Evolutionary conservation across 2,888 invertebrate genomes (phyloP).

Genomic region (Erpobdella octoculata): DNA sequence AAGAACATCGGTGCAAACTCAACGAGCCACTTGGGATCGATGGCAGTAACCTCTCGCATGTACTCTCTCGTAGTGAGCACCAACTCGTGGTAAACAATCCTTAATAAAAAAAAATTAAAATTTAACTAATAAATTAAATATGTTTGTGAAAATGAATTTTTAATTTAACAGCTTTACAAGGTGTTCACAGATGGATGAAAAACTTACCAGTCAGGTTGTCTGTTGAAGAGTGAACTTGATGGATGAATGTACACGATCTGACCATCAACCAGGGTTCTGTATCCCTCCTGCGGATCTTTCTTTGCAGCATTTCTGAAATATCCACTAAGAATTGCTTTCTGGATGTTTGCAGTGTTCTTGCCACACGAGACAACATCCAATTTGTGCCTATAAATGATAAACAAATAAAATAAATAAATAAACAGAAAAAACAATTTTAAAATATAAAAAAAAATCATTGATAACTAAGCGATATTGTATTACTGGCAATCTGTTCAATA

Average conservation of each 20-base stretch:
- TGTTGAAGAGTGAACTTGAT: constrained; percentile 89
- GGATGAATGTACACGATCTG: constrained; percentile 97
- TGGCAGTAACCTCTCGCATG: constrained; percentile 78
- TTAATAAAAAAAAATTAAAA: no score
- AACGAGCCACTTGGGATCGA: constrained; percentile 72
- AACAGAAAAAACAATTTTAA: no score
- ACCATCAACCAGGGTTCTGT: constrained; percentile 90
- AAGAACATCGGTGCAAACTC: constrained; percentile 99
- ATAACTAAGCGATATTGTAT: no score
- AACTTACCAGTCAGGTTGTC: constrained; percentile 99
- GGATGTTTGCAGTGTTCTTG: constrained; percentile 85
- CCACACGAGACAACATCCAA: constrained; percentile 88
- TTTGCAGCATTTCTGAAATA: constrained; percentile 98
- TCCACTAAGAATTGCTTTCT: constrained; percentile 92
- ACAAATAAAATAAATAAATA: no score
- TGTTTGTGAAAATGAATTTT: no score
- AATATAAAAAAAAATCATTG: no score
- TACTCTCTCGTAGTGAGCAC: constrained; percentile 98
- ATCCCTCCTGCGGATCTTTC: constrained; percentile 93
- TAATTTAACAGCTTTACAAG: no score
- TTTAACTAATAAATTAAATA: no score
- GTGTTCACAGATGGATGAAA: no score
- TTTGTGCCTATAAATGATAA: no score
- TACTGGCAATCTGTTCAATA: no score
- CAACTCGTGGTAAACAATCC: constrained; percentile 95